These are phyloP conservation scores for Drosophila saltans DNA, from an alignment of 1,140 invertebrate genomes.

Conservation along the genomic window DNA sequence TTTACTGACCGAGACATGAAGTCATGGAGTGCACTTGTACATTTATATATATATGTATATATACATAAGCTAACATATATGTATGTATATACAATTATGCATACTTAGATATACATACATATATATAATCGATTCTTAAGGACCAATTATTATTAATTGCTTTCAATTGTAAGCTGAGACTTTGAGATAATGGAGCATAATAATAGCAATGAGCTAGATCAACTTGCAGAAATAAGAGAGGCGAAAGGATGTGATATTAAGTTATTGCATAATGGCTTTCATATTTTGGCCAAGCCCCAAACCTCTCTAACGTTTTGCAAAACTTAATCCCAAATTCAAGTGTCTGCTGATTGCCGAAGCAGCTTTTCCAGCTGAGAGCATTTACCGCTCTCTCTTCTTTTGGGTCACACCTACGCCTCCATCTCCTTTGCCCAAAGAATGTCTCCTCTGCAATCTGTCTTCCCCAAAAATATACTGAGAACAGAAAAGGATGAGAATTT, in stretches of 20 bases:
- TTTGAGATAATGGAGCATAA: slow-evolving; percentile 26
- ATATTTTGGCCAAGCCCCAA: too few species aligned
- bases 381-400: background rate
- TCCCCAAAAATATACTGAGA: background rate
- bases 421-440: background rate
- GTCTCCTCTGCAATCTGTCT: background rate
- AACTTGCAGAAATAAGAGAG: slow-evolving; percentile 17
- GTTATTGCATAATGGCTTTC: slow-evolving; percentile 56
- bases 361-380: slow-evolving; percentile 64
- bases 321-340: slow-evolving; percentile 10
- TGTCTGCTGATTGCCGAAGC: slow-evolving; percentile 46
- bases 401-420: background rate
- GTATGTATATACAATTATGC: too few species aligned
- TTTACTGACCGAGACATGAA: background rate
- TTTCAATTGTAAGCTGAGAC: slow-evolving; percentile 2
- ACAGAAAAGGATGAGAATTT: background rate
- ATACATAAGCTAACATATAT: background rate
- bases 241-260: slow-evolving; percentile 19
- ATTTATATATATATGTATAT: background rate
- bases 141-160: slow-evolving; percentile 80
- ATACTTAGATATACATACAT: background rate
- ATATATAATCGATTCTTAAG: slow-evolving; percentile 48
- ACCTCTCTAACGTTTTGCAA: background rate
- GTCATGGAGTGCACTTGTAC: slow-evolving; percentile 18
- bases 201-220: slow-evolving; percentile 54